phyloP scores from a whole-genome alignment of 2,797 vertebrate species.

The Pelodytes ibericus region DNA sequence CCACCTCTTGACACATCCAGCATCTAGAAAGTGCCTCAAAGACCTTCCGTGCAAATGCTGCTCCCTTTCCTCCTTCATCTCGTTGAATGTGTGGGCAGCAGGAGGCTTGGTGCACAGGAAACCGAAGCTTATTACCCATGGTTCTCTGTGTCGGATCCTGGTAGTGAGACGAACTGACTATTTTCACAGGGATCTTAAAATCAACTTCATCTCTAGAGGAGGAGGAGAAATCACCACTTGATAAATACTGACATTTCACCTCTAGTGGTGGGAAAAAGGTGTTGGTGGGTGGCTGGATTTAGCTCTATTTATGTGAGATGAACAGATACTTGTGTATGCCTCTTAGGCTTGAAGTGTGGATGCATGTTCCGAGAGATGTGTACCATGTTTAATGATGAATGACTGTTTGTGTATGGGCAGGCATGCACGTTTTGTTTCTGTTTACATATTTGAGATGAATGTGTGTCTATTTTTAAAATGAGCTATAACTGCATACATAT shows the following conservation, averaged over 20 bases:
- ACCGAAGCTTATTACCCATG: conserved; percentile 10
- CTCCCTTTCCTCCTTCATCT: conserved; percentile 46
- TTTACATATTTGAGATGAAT: background rate
- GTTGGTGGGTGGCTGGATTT: background rate
- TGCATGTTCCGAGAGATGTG: background rate
- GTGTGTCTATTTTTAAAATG: background rate
- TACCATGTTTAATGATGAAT: conserved; percentile 11
- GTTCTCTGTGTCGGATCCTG: background rate
- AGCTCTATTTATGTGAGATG: conserved; percentile 5
- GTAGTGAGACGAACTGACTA: conserved; percentile 1
- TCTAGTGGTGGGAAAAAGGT: conserved; percentile 28
- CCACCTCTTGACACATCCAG: conserved; percentile 30
- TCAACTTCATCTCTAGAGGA: conserved; percentile 40
- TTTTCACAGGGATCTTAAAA: conserved; percentile 31
- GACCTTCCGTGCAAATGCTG: conserved; percentile 48
- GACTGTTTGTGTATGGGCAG: background rate
- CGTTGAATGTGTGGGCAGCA: conserved; percentile 33
- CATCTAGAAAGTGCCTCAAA: conserved; percentile 54
- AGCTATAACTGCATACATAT: background rate
- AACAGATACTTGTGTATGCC: conserved; percentile 17
- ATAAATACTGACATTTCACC: conserved; percentile 18
- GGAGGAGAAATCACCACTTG: conserved; percentile 22
- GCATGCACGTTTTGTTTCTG: background rate
- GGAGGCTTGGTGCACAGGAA: conserved; percentile 41
- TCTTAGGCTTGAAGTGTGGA: conserved; percentile 7